These are phyloP conservation scores for Gavialis gangeticus DNA, from an alignment of 2,113 vertebrate genomes.

Conservation along the genomic window DNA sequence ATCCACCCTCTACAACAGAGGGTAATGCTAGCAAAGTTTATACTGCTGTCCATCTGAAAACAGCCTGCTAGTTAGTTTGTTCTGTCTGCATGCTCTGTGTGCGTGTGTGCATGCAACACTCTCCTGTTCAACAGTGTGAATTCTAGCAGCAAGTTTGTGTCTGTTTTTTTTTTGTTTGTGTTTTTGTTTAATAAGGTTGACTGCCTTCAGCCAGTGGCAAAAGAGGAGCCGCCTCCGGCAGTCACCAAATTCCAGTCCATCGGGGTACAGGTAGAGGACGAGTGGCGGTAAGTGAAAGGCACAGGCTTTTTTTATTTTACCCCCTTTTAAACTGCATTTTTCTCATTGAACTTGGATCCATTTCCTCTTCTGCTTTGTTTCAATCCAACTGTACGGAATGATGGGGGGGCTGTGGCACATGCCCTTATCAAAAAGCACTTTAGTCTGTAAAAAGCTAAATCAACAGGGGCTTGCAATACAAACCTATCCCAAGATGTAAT, in stretches of 20 bases:
- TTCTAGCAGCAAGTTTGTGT: slow-evolving; percentile 82
- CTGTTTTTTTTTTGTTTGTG: slow-evolving; percentile 80
- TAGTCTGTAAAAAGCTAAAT: slow-evolving; percentile 59
- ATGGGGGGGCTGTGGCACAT: slow-evolving; percentile 6
- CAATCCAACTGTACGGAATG: slow-evolving; percentile 13
- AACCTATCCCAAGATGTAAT: slow-evolving; percentile 29
- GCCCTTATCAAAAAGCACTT: slow-evolving; percentile 35
- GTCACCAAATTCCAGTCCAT: slow-evolving; percentile 98
- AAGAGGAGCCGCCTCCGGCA: slow-evolving; percentile 92
- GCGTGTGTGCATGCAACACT: slow-evolving; percentile 50
- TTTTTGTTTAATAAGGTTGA: slow-evolving; percentile 90
- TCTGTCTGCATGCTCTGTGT: slow-evolving; percentile 66
- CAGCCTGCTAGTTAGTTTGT: slow-evolving; percentile 18
- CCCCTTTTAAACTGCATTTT: slow-evolving; percentile 37
- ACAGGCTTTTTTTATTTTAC: slow-evolving; percentile 46
- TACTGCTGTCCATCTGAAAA: slow-evolving; percentile 55
- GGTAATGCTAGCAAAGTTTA: not conserved
- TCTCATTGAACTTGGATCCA: not conserved
- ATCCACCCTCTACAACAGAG: not conserved
- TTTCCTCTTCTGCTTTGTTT: not conserved
- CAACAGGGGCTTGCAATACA: slow-evolving; percentile 33
- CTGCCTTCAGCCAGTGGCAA: slow-evolving; percentile 94
- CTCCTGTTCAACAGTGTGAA: slow-evolving; percentile 64
- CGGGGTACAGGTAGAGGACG: slow-evolving; percentile 99
- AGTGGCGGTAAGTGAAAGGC: slow-evolving; percentile 95